These are phyloP conservation scores for Pachyuromys duprasi DNA, from an alignment of 2,797 vertebrate species.

Conservation along the genomic window DNA sequence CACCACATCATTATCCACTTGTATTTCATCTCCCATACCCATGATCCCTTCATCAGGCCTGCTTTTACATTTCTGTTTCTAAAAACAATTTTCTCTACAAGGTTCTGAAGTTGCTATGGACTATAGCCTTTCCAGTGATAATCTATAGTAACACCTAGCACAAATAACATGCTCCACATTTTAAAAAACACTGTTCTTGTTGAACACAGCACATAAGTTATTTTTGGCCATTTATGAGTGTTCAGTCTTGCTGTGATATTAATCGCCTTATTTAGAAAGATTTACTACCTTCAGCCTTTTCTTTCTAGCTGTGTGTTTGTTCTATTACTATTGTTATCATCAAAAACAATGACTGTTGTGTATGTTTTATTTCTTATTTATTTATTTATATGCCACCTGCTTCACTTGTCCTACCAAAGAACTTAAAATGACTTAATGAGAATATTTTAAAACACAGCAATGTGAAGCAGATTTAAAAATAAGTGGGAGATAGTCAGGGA, in stretches of 20 bases:
- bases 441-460: background rate
- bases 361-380: background rate
- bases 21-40: background rate
- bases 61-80: background rate
- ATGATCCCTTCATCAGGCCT: background rate
- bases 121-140: background rate
- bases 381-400: slow-evolving; percentile 14
- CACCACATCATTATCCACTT: background rate
- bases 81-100: background rate
- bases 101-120: background rate
- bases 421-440: background rate
- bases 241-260: slow-evolving; percentile 5
- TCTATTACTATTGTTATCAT: background rate
- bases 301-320: background rate
- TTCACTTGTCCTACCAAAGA: slow-evolving; percentile 33
- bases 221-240: slow-evolving; percentile 24
- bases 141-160: background rate
- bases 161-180: background rate
- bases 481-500: background rate
- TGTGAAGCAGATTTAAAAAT: slow-evolving; percentile 13
- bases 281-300: background rate
- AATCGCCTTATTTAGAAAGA: background rate
- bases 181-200: background rate
- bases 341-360: background rate
- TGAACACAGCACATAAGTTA: background rate